Evolutionary conservation across 2,888 invertebrate genomes (phyloP).

Genomic region (Netelia virgata): DNA sequence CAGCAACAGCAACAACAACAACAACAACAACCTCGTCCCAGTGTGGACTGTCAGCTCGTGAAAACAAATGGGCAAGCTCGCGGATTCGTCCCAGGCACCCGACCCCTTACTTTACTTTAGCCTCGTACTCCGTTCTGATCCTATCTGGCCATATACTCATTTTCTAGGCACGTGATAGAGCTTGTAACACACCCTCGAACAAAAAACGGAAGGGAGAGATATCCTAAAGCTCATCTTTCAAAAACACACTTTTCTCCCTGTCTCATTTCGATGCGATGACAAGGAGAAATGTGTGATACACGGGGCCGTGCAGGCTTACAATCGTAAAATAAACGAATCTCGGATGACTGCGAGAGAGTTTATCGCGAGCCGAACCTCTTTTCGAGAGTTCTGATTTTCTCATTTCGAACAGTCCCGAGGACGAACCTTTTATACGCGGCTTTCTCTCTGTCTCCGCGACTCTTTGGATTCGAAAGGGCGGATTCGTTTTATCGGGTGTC

Average conservation of each 20-base stretch:
- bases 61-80: constrained; percentile 75
- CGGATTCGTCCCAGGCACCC: constrained; percentile 71
- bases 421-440: not conserved
- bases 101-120: constrained; percentile 18
- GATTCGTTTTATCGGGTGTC: constrained; percentile 52
- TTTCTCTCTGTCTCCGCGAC: not conserved
- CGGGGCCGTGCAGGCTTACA: constrained; percentile 14
- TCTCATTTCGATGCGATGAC: constrained; percentile 32
- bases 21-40: constrained; percentile 47
- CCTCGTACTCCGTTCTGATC: constrained; percentile 16
- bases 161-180: constrained; percentile 1
- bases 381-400: constrained; percentile 31
- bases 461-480: constrained; percentile 47
- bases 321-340: constrained; percentile 58
- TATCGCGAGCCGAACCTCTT: constrained; percentile 27
- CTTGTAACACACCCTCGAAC: constrained; percentile 51
- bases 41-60: constrained; percentile 68
- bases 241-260: not conserved
- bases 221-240: constrained; percentile 48
- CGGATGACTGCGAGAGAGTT: constrained; percentile 59
- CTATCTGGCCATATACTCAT: constrained; percentile 8
- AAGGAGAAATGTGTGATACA: constrained; percentile 8
- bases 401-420: constrained; percentile 26
- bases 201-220: constrained; percentile 7
- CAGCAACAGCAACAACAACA: constrained; percentile 50